Evolutionary conservation across 1,140 invertebrate species (phyloP), one percentile per base, ranked within the genome.

Genomic region (Wiebesia pumilae): DNA sequence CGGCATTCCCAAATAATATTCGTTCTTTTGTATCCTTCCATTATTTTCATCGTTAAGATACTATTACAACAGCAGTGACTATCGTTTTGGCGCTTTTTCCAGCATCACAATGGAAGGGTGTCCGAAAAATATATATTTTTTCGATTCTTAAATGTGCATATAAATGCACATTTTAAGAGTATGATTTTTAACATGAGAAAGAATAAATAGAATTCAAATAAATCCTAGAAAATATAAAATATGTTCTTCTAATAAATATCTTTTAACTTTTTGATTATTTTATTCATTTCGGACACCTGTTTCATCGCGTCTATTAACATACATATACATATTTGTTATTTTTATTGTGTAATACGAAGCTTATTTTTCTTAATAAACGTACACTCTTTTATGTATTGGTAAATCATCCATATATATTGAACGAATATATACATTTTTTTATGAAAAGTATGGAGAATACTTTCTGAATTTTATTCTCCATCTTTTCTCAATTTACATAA

Each of bases 401-500:
- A 65, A 86, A 87, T 87, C 85, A 81, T 87, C 83, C 87, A 81
- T 87, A 85, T 87, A 84, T 87, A 89, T 87, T 90, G 90, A 90
- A 89, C 88, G 78, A 89, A 83, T 91, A 91, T 91, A 88, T 91
- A 91, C 90, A 90, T 35, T 75, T 90, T n/a, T 91, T 90, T 85
- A 90, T 91, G 84, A 88, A 88, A 87, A 85, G 73, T 88, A 85
- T 33, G 33, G 75, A 81, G 69, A 51, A 75, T 73, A 84, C n/a
- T 82, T 85, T 35, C 38, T 47, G 54, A 47, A 65, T 58, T n/a
- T 51, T 75, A 40, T 38, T 38, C 3, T 3, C 47, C 51, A 58
- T 40, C 38, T 75, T 27, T 24, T n/a, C 12, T 73, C 35, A 85
- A 80, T 85, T n/a, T 40, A 80, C 75, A 80, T 71, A 80, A n/a